Evolutionary conservation across 1,140 invertebrate genomes (phyloP).

Genomic region (Pseudomyrmex sp.): DNA sequence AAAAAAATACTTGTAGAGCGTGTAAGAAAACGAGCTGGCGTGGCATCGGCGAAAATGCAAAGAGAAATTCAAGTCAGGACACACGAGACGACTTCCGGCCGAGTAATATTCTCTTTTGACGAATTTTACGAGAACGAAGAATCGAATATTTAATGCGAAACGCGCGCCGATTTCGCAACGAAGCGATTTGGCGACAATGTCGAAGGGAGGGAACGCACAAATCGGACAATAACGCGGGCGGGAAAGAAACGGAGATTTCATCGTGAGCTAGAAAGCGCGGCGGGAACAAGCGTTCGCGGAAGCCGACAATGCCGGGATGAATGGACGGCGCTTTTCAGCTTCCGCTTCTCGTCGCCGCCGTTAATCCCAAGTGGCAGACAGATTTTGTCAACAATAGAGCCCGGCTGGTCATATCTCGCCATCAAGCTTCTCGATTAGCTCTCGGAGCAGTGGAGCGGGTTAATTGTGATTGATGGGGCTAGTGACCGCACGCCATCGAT

Average conservation of each 20-base stretch:
- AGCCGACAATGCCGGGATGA: slow-evolving; percentile 2
- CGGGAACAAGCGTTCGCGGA: neutral
- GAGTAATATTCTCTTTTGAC: slow-evolving; percentile 21
- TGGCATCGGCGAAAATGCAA: neutral
- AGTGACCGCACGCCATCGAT: slow-evolving; percentile 46
- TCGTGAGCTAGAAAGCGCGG: slow-evolving; percentile 13
- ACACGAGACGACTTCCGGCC: slow-evolving; percentile 26
- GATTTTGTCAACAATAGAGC: slow-evolving; percentile 14
- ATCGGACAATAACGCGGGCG: too few relatives aligned
- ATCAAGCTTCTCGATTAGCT: neutral
- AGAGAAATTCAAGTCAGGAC: slow-evolving; percentile 42
- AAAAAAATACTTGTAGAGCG: neutral
- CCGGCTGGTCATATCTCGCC: neutral
- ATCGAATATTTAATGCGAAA: neutral
- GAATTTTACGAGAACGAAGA: neutral
- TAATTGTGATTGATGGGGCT: slow-evolving; percentile 43
- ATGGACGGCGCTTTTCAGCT: slow-evolving; percentile 23
- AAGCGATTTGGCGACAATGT: too few relatives aligned
- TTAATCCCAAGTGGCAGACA: neutral
- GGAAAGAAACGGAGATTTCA: neutral
- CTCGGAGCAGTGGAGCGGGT: neutral
- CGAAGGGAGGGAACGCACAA: too few relatives aligned
- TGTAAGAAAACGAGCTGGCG: slow-evolving; percentile 12
- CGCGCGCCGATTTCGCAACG: too few relatives aligned
- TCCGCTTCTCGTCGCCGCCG: neutral